phyloP scores from a whole-genome alignment of 2,113 vertebrate species.

The Pseudopodoces humilis region DNA sequence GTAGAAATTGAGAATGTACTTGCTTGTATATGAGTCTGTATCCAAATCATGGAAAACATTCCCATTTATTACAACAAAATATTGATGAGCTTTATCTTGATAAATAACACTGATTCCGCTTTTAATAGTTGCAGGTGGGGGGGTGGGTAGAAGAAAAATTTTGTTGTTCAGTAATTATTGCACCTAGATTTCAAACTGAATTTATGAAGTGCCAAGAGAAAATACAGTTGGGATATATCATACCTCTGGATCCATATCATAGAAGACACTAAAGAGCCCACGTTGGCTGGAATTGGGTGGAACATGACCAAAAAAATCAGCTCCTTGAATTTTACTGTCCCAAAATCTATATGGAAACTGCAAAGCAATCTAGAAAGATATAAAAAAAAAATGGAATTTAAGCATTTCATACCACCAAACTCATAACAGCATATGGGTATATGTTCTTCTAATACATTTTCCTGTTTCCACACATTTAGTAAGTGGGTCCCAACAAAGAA shows the following conservation, averaged over 20 bases:
- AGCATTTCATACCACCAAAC: background rate
- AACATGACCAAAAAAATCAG: slow-evolving; percentile 95
- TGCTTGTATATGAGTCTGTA: background rate
- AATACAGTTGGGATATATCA: background rate
- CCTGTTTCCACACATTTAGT: background rate
- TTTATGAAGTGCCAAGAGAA: background rate
- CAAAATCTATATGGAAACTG: slow-evolving; percentile 96
- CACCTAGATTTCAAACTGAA: background rate
- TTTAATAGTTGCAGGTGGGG: background rate
- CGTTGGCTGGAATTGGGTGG: slow-evolving; percentile 85
- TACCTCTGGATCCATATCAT: slow-evolving; percentile 96
- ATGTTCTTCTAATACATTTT: background rate
- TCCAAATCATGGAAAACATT: background rate
- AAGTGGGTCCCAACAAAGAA: background rate
- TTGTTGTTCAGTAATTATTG: background rate
- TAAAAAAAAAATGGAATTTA: background rate
- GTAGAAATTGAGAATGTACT: background rate
- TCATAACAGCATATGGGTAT: background rate
- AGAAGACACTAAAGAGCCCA: slow-evolving; percentile 95
- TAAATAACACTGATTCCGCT: background rate
- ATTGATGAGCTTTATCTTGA: background rate
- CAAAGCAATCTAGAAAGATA: slow-evolving; percentile 83
- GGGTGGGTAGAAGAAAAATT: background rate
- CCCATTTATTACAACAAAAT: background rate
- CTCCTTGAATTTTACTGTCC: slow-evolving; percentile 93